These are phyloP conservation scores for Zootermopsis nevadensis DNA, from an alignment of 2,888 invertebrate genomes.

Conservation along the genomic window DNA sequence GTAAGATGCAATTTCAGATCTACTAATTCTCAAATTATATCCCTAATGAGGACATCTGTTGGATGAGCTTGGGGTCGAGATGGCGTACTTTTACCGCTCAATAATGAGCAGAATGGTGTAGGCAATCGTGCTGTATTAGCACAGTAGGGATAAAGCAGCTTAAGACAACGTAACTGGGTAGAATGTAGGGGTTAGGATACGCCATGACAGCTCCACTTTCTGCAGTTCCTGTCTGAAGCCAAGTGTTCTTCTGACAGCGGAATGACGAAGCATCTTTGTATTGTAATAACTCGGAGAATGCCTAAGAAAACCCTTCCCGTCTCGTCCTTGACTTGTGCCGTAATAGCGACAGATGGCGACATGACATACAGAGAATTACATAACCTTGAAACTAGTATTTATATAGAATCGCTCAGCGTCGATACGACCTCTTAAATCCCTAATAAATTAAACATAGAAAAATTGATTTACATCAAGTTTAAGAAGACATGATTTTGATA, in stretches of 20 bases:
- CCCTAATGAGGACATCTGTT: slow-evolving; percentile 28
- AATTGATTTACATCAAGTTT: no score
- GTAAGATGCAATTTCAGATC: not conserved
- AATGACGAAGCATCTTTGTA: not conserved
- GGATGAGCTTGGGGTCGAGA: not conserved
- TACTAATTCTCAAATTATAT: not conserved
- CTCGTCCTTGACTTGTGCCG: not conserved
- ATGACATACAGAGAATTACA: not conserved
- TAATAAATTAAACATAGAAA: no score
- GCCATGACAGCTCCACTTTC: slow-evolving; percentile 15
- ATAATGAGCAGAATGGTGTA: not conserved
- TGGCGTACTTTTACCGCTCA: not conserved
- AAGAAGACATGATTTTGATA: no score
- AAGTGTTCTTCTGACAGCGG: not conserved
- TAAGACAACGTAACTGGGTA: not conserved
- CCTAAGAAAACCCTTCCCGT: not conserved
- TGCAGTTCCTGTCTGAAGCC: not conserved
- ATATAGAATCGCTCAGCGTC: not conserved
- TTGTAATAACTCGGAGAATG: slow-evolving; percentile 2
- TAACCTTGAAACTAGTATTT: not conserved
- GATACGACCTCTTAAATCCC: no score
- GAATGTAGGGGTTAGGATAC: not conserved
- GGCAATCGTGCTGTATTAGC: not conserved
- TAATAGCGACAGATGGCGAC: slow-evolving; percentile 13
- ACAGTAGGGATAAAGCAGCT: not conserved